Evolutionary conservation across 2,888 invertebrate genomes (phyloP).

Genomic region (Drosophila mayaguana): DNA sequence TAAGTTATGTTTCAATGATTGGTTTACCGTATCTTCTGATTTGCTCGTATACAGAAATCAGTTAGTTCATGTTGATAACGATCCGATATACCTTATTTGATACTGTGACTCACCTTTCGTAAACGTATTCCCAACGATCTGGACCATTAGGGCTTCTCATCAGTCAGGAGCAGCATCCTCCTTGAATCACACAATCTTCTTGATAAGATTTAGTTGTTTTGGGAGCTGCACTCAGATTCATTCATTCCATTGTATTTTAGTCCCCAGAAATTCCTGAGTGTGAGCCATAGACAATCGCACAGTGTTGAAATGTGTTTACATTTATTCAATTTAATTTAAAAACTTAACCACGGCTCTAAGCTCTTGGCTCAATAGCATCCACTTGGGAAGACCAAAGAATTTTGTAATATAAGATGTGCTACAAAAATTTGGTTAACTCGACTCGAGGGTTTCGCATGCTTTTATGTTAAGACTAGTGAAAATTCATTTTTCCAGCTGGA

Average conservation of each 20-base stretch:
- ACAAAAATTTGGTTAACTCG: slow-evolving; percentile 30
- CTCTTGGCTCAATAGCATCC: slow-evolving; percentile 11
- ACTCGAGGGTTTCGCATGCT: slow-evolving; percentile 24
- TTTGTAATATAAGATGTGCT: slow-evolving; percentile 37
- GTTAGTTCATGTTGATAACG: no score
- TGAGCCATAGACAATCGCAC: background rate
- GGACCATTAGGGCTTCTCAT: background rate
- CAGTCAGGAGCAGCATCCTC: background rate
- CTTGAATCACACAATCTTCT: background rate
- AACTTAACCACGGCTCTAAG: slow-evolving; percentile 6
- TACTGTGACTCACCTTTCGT: no score
- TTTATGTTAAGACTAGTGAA: slow-evolving; percentile 38
- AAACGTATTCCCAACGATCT: no score
- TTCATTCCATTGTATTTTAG: background rate
- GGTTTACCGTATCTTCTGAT: no score
- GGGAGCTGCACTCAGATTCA: background rate
- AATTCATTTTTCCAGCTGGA: slow-evolving; percentile 57
- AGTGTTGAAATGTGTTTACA: slow-evolving; percentile 7
- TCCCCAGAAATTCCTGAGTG: background rate
- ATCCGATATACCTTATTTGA: no score
- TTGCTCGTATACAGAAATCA: no score
- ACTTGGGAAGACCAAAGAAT: slow-evolving; percentile 30
- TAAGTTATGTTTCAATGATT: no score
- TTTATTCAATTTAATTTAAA: slow-evolving; percentile 14
- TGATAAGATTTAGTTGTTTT: background rate